Percentiles rank a stretch among this genome's conserved stretches.
Evolutionary conservation across 2,888 invertebrate genomes (phyloP).

Genomic region (Mallateleia sp.): DNA sequence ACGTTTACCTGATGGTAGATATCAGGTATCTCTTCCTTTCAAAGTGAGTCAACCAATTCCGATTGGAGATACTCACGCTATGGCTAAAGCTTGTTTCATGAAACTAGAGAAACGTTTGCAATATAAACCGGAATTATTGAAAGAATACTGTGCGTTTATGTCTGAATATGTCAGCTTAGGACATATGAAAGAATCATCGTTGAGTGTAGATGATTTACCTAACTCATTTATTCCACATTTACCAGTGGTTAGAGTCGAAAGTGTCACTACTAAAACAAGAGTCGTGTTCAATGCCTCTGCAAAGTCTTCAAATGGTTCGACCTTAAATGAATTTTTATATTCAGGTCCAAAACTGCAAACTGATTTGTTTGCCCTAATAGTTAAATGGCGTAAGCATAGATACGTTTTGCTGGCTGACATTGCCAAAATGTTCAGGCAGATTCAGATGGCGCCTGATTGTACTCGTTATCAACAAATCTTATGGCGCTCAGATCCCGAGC

Average conservation of each 20-base stretch:
- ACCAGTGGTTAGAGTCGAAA: slow-evolving; percentile 40
- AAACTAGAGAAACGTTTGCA: not conserved
- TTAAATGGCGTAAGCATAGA: slow-evolving; percentile 39
- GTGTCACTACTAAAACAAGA: slow-evolving; percentile 39
- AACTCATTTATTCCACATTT: slow-evolving; percentile 59
- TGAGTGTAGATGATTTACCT: no score
- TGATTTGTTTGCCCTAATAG: not conserved
- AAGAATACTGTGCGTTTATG: not conserved
- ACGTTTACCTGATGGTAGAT: slow-evolving; percentile 3
- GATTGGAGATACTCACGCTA: not conserved
- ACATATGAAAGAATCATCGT: not conserved
- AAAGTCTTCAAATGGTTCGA: slow-evolving; percentile 36
- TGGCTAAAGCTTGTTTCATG: not conserved
- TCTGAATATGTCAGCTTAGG: not conserved
- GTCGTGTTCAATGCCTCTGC: slow-evolving; percentile 64
- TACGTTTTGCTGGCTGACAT: no score
- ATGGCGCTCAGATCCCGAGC: no score
- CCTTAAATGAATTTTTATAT: slow-evolving; percentile 50
- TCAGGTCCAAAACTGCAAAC: slow-evolving; percentile 28
- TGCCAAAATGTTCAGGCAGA: no score
- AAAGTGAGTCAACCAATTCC: not conserved
- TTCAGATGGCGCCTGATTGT: no score
- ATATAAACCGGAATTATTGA: not conserved
- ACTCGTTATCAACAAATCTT: no score
- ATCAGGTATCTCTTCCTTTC: slow-evolving; percentile 10